phyloP scores from a whole-genome alignment of 2,797 vertebrate species.

The Simalia tracyae region DNA sequence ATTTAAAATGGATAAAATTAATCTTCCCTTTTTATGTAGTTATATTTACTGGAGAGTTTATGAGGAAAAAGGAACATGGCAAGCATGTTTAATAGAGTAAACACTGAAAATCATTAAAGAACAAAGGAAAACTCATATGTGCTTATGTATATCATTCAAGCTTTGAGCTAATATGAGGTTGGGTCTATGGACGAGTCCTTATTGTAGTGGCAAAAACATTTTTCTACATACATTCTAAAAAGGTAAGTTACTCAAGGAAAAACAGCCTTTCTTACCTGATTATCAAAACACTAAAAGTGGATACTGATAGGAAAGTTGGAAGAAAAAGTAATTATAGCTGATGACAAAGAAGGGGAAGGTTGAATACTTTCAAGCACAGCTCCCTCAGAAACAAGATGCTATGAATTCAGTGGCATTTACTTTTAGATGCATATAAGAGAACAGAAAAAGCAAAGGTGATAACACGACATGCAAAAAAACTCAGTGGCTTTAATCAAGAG shows the following conservation, averaged over 20 bases:
- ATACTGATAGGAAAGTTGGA: background rate
- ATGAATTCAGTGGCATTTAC: background rate
- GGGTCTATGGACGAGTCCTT: background rate
- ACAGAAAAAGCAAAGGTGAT: background rate
- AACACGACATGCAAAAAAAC: background rate
- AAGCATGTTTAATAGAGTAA: constrained; percentile 35
- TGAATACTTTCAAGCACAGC: background rate
- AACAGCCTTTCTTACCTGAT: background rate
- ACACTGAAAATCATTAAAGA: constrained; percentile 29
- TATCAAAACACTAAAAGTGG: background rate
- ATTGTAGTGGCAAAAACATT: background rate
- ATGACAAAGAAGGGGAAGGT: background rate
- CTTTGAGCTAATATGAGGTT: background rate
- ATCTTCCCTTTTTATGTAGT: constrained; percentile 48
- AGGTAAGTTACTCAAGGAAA: background rate
- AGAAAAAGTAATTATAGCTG: background rate
- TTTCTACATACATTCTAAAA: background rate
- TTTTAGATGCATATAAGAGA: background rate
- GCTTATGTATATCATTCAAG: constrained; percentile 24
- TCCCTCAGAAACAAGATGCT: background rate
- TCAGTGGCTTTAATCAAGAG: background rate
- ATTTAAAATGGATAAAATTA: constrained; percentile 48
- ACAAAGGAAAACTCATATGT: constrained; percentile 8
- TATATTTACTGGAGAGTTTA: constrained; percentile 44
- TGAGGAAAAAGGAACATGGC: constrained; percentile 17